Conservation (phyloP, 2,113 vertebrate genomes). For the Lichenostomus cassidix region DNA sequence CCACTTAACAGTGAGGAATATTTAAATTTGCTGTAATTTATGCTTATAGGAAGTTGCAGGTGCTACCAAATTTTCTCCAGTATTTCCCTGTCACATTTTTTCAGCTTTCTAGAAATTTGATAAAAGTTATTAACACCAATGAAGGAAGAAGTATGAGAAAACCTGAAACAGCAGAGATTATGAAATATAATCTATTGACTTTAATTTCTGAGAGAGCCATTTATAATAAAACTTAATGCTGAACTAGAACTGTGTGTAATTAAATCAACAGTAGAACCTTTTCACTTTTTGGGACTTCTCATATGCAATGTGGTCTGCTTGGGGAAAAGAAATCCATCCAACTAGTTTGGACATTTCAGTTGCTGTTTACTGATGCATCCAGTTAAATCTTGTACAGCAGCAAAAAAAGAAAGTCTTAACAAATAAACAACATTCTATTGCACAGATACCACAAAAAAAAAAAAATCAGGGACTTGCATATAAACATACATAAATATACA, state of each 20-base stretch:
- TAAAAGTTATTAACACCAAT: neutral
- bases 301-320: neutral
- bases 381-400: neutral
- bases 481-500: neutral
- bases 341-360: neutral
- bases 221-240: conserved; percentile 1
- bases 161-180: neutral
- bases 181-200: neutral
- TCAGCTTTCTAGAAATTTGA: neutral
- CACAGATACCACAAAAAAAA: neutral
- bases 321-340: neutral
- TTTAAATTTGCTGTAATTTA: neutral
- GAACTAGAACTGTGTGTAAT: neutral
- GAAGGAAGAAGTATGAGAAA: neutral
- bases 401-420: fast-evolving
- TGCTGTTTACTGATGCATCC: neutral
- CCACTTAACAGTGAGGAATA: neutral
- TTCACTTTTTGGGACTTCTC: neutral
- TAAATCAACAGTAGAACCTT: neutral
- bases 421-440: neutral
- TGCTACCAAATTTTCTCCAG: neutral
- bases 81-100: neutral
- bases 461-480: neutral
- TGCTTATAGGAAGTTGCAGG: neutral
- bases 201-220: neutral